These are phyloP conservation scores for Malthinus seriepunctatus DNA, from an alignment of 2,888 invertebrate genomes.

Conservation along the genomic window DNA sequence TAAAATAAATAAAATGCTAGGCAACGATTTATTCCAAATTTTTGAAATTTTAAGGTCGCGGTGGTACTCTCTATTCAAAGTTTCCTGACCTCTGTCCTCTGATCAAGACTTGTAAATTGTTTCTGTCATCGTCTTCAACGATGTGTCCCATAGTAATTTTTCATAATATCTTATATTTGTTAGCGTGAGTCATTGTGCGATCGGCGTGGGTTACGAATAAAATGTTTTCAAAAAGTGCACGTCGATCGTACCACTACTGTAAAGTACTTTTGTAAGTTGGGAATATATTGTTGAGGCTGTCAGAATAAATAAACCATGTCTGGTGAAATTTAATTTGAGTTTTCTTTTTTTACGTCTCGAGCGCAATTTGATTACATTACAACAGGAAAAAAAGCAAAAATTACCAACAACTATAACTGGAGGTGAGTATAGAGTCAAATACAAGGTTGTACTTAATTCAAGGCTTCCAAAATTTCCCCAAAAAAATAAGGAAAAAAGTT, in stretches of 20 bases:
- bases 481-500: not conserved
- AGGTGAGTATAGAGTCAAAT: constrained; percentile 31
- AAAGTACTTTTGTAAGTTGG: constrained; percentile 65
- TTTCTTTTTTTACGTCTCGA: constrained; percentile 6
- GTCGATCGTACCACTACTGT: constrained; percentile 18
- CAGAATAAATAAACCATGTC: constrained; percentile 66
- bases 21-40: constrained; percentile 5
- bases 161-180: constrained; percentile 10
- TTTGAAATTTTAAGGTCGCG: constrained; percentile 32
- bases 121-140: constrained; percentile 40
- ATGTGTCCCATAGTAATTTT: constrained; percentile 14
- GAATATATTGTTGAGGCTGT: constrained; percentile 69
- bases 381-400: too few relatives aligned
- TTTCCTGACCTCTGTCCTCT: constrained; percentile 45
- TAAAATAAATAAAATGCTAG: too few relatives aligned
- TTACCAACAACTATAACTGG: not conserved
- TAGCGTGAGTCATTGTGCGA: constrained; percentile 13
- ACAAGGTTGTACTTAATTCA: constrained; percentile 29
- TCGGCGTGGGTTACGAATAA: constrained; percentile 11
- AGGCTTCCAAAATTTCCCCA: constrained; percentile 24
- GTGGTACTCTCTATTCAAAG: constrained; percentile 46
- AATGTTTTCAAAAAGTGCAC: constrained; percentile 7
- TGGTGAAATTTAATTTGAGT: constrained; percentile 55
- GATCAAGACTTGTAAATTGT: constrained; percentile 47
- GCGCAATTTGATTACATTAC: not conserved